Evolutionary conservation across 2,113 vertebrate species (phyloP).

Genomic region (Sinocyclocheilus rhinocerous): DNA sequence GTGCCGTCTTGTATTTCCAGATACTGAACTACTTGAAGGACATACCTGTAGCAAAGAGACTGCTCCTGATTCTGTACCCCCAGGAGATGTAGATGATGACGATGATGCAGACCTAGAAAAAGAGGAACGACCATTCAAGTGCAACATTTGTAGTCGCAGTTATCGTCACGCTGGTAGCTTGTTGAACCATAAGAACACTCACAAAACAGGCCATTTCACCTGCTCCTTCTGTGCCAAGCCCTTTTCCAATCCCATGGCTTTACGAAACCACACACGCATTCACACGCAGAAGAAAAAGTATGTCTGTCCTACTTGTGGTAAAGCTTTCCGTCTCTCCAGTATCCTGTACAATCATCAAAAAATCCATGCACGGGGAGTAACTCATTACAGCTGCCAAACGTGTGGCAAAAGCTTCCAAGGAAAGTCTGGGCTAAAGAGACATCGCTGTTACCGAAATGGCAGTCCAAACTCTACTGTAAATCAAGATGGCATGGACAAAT

Average conservation of each 20-base stretch:
- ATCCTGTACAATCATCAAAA: slow-evolving; percentile 82
- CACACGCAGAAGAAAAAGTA: slow-evolving; percentile 79
- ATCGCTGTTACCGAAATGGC: slow-evolving; percentile 66
- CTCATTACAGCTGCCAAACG: slow-evolving; percentile 75
- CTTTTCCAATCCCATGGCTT: slow-evolving; percentile 78
- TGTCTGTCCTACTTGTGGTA: slow-evolving; percentile 77
- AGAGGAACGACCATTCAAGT: slow-evolving; percentile 74
- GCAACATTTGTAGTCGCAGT: slow-evolving; percentile 77
- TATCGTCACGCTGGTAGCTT: slow-evolving; percentile 78
- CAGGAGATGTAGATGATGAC: slow-evolving; percentile 32
- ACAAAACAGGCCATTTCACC: slow-evolving; percentile 76
- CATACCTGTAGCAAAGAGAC: slow-evolving; percentile 62
- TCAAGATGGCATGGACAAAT: slow-evolving; percentile 70
- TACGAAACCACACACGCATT: slow-evolving; percentile 78
- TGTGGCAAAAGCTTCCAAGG: slow-evolving; percentile 82
- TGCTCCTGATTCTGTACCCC: background rate
- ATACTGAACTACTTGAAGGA: slow-evolving; percentile 61
- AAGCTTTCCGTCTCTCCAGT: slow-evolving; percentile 79
- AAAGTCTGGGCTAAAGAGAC: slow-evolving; percentile 73
- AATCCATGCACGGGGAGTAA: slow-evolving; percentile 70
- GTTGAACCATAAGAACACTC: slow-evolving; percentile 79
- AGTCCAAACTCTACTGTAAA: slow-evolving; percentile 45
- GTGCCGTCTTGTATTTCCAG: slow-evolving; percentile 65
- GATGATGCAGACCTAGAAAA: slow-evolving; percentile 31
- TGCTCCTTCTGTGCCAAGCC: slow-evolving; percentile 81